Base-by-base conservation (phyloP, 2,888 invertebrate species). In the Lepidocyrtoides sp. region DNA sequence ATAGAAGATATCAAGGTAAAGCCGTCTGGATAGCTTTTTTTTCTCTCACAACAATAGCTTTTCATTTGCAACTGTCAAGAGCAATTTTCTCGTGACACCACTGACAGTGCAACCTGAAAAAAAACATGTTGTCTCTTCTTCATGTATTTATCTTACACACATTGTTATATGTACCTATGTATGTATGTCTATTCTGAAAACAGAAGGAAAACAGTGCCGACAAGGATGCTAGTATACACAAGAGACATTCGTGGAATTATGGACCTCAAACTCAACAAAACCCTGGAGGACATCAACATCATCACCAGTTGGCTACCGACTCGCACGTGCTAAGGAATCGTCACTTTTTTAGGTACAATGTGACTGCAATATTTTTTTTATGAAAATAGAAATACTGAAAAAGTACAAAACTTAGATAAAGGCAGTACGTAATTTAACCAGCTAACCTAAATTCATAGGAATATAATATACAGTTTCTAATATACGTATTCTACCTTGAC, bases 181-280 rank as follows among this genome's bases (percentile, higher is more conserved):
- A n/a, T n/a, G n/a, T n/a, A n/a, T n/a, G n/a, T n/a, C n/a, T n/a
- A n/a, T n/a, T n/a, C 91, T 26, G 23, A 2, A 17, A 54, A 48
- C 94, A 96, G 96, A 96, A 96, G 94, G 95, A 95, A 94, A 95
- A 96, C 94, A 95, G 94, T 92, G 95, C 95, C 94, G 96, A 96
- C 94, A 95, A 94, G 84, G 94, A 95, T 91, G 94, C 95, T 77
- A 96, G 95, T 92, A 96, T 96, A 93, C 96, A 96, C 95, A 97
- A 97, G 95, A 95, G 96, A 75, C 95, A 96, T 89, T 96, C 96
- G 17, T 96, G 96, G 96, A 96, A 96, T 95, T 96, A 96, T 93
- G 96, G 95, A 88, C 95, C 94, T n/a, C 94, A 94, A 91, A 93
- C 85, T 77, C 94, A 91, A 92, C 94, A 77, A 94, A 82, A 86